Evolutionary conservation across 1,140 invertebrate species (phyloP), one percentile per base, ranked within the genome.

Genomic region (Hestina assimilis): DNA sequence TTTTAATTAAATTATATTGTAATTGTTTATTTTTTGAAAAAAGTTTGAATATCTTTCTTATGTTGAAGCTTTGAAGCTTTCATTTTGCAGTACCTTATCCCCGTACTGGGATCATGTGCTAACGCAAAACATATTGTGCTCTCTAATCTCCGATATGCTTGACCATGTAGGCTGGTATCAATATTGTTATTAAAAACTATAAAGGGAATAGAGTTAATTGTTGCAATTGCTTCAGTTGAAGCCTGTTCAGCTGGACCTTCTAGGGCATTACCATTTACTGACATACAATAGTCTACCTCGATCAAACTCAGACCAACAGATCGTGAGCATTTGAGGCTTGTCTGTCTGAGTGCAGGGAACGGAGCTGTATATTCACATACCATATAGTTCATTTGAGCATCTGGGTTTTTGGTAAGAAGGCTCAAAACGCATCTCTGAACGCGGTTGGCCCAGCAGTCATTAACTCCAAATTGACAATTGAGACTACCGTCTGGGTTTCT

Each of bases 161-260:
- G 40, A 1, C 17, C 56, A 41, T 73, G 65, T 23, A 56, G 23
- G 0, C 26, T 17, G 0, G 45, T 0, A 56, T 78, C 58, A 0
- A 73, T 73, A 2, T 51, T 40, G 20, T 76, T 71, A 56, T 84
- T 84, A 23, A 82, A 72, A 11, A 75, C 46, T 9, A 87, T 72
- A 11, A 66, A 74, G 2, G 83, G 83, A n/a, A 87, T 63, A 43
- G 74, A 79, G 21, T 82, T 72, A 4, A 87, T 80, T 1, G 55
- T 29, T 12, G 20, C 15, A 59, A 84, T 69, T 3, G 79, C 70
- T n/a, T 29, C 28, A 2, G 9, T 20, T 0, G 81, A 50, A 1
- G 62, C 62, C 19, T 53, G 40, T 43, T 77, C 57, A 0, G 73
- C 74, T 12, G 55, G 54, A 1, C 1, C 38, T 31, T 82, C 80